Evolutionary conservation across 2,797 vertebrate species (phyloP), one percentile per base, ranked within the genome.

Genomic region (Percopsis omiscomaycus): DNA sequence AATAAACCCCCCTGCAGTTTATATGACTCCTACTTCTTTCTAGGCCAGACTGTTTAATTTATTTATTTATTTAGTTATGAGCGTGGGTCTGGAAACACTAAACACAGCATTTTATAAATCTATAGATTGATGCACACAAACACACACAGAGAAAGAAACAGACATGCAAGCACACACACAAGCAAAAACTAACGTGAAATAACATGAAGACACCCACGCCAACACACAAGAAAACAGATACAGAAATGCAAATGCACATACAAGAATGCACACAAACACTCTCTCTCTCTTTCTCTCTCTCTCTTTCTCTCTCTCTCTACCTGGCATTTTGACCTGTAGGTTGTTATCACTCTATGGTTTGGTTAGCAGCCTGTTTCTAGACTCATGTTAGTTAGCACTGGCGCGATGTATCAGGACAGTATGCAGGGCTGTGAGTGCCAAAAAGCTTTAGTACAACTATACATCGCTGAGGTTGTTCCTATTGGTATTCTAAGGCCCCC

Each of bases 401-500:
- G 22, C 22, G 22, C 22, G 22, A 37, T 37, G 37, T 37, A 37
- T 37, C 37, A 9, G 37, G 37, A 37, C 37, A 37, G 71, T 81
- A 69, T 80, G 61, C 61, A 67, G 78, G 54, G 42, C 45, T 44
- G 55, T 66, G 73, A 68, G 77, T 79, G 75, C 71, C 77, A 75
- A 83, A 58, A 60, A 69, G 73, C 72, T 83, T 81, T 79, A 85
- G 59, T 83, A 74, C 53, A 68, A 60, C 67, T 66, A 80, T 88
- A 84, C 87, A 87, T 85, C 75, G 63, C 16, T 60, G 50, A 45
- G 78, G 73, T 82, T 79, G 85, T 87, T 74, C 80, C 70, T 73
- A 68, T 74, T 82, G 84, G 85, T 78, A 73, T 62, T 78, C 68
- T 65, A 44, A 81, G 77, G 79, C 77, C 71, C 75, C 71, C 60